Base-by-base conservation (phyloP, 2,888 invertebrate species). In the Tortrix viridana region DNA sequence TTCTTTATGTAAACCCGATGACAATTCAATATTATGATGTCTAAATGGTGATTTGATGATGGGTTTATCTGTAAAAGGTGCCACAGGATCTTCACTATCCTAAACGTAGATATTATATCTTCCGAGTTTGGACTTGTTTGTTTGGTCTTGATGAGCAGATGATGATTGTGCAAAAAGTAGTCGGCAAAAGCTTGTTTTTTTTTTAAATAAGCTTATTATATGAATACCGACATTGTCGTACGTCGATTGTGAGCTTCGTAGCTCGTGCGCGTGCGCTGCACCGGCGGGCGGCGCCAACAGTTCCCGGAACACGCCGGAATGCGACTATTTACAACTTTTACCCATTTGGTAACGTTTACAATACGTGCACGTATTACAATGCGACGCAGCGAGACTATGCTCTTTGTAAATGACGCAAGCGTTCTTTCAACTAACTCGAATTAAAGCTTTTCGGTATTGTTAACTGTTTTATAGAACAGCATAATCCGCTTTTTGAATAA, bases 321-420 rank as follows among this genome's bases (percentile, higher is more conserved):
- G 88, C 84, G 84, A 85, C 88, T 88, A 86, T 89, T 91, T 88
- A 88, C 86, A 88, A 89, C 86, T 86, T 88, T 90, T 89, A 88
- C 89, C 88, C 89, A 89, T 88, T 89, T 86, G 84, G 86, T 84
- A 87, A 85, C 86, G 84, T 87, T 88, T 84, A 87, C 84, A 88
- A 85, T 80, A 79, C 85, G 78, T 77, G 80, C 84, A 87, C 85
- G 88, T 83, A 85, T 76, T 71, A 73, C 56, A 56, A 56, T 56
- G 56, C 38, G 56, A 56, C 61, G 55, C 55, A 41, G 41, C 37
- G 50, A 50, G 41, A 49, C 57, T 59, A 59, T 53, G 47, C 41
- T 49, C 23, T 46, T 32, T 19, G 48, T 49, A 57, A 46, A 62
- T 38, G 49, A 61, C 22, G 61, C 56, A 62, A 38, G 43, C 48